Conservation (phyloP, 2,113 vertebrate species). For the Proteles cristata region DNA sequence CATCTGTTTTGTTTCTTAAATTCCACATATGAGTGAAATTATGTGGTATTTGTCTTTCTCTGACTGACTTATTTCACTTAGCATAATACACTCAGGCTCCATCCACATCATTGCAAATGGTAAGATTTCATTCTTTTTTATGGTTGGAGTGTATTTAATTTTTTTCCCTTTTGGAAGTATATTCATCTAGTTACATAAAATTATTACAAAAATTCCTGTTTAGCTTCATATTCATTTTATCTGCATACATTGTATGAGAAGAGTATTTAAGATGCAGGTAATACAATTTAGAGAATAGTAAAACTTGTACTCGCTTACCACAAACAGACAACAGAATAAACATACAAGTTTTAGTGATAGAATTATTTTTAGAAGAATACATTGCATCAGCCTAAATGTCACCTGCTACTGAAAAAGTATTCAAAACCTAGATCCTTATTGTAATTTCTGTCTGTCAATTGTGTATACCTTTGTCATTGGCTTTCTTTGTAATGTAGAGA, state of each 20-base stretch:
- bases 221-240: slow-evolving; percentile 4
- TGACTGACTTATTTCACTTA: too few relatives aligned
- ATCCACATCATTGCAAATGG: too few relatives aligned
- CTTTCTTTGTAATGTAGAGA: slow-evolving; percentile 25
- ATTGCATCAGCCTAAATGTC: background rate
- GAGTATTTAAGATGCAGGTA: background rate
- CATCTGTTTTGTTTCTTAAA: too few relatives aligned
- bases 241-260: background rate
- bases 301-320: background rate
- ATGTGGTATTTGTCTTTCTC: too few relatives aligned
- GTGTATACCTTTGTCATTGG: background rate
- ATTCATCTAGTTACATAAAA: slow-evolving; percentile 37
- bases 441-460: background rate
- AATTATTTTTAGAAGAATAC: background rate
- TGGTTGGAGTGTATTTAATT: background rate
- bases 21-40: too few relatives aligned
- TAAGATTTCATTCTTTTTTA: too few relatives aligned
- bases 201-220: background rate
- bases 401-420: background rate
- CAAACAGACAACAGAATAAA: background rate
- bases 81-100: too few relatives aligned
- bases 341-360: background rate
- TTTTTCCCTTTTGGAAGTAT: background rate
- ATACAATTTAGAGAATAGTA: background rate
- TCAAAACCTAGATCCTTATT: background rate